A percentile compares a stretch with the other conserved stretches of the same genome.
Conservation (phyloP, 2,113 vertebrate genomes). For the Pachypanchax playfairii region DNA sequence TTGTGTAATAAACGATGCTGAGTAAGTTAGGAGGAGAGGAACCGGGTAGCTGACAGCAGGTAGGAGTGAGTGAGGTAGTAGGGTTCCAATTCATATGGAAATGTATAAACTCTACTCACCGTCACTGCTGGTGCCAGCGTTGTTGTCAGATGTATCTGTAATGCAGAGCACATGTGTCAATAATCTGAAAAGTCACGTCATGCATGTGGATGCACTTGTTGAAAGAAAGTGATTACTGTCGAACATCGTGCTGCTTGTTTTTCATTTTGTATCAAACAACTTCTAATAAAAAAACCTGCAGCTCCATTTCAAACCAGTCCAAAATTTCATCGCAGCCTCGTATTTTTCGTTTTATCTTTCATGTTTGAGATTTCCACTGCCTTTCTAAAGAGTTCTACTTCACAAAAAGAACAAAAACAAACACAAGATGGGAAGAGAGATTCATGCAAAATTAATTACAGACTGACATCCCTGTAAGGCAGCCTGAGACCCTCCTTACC, state of each 20-base stretch:
- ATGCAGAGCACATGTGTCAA: conserved; percentile 40
- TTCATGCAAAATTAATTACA: conserved; percentile 77
- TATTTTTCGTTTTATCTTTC: conserved; percentile 36
- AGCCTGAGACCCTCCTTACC: conserved; percentile 26
- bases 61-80: background rate
- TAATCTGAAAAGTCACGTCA: background rate
- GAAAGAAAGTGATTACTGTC: conserved; percentile 1
- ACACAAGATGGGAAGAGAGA: conserved; percentile 52
- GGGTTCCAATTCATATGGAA: conserved; percentile 1
- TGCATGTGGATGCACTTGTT: background rate
- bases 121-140: conserved; percentile 62
- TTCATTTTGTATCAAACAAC: background rate
- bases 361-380: conserved; percentile 42
- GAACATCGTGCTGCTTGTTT: conserved; percentile 1
- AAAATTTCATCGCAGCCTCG: conserved; percentile 26
- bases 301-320: conserved; percentile 6
- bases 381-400: conserved; percentile 67
- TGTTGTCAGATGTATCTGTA: conserved; percentile 52
- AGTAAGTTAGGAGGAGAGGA: background rate
- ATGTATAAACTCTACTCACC: conserved; percentile 48
- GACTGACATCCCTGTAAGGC: conserved; percentile 61
- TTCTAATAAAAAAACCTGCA: background rate
- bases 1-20: conserved; percentile 10
- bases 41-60: background rate
- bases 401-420: conserved; percentile 63